These are phyloP conservation scores for Napeogenes inachia DNA, from an alignment of 2,888 invertebrate species.

Conservation along the genomic window DNA sequence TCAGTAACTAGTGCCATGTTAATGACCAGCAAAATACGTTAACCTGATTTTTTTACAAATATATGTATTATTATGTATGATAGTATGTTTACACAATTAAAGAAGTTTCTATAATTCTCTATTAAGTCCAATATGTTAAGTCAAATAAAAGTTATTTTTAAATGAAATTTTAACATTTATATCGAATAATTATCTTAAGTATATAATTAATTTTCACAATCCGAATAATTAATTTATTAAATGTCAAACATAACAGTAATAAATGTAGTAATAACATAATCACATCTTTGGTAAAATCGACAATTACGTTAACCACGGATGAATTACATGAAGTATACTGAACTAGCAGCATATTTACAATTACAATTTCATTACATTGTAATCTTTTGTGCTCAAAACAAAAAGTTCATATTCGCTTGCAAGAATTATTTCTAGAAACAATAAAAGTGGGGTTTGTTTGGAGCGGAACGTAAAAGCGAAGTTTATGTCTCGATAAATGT, in stretches of 20 bases:
- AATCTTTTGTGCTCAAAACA: slow-evolving; percentile 1
- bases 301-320: slow-evolving; percentile 6
- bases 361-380: background rate
- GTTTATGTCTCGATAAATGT: slow-evolving; percentile 10
- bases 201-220: no score
- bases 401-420: slow-evolving; percentile 1
- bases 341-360: background rate
- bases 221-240: background rate
- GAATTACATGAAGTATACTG: background rate
- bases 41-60: no score
- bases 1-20: background rate
- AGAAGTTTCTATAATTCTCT: no score
- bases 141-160: no score
- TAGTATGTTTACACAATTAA: no score
- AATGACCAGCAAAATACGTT: background rate
- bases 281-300: slow-evolving; percentile 3
- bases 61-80: no score
- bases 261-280: background rate
- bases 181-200: no score
- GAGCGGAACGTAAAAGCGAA: slow-evolving; percentile 14
- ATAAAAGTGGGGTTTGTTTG: slow-evolving; percentile 6
- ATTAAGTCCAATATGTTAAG: no score
- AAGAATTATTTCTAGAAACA: slow-evolving; percentile 3
- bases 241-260: background rate
- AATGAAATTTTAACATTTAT: no score